Percentiles rank a stretch among this genome's conserved stretches.
These are phyloP conservation scores for Anas capensis DNA, from an alignment of 2,797 vertebrate species.

Conservation along the genomic window DNA sequence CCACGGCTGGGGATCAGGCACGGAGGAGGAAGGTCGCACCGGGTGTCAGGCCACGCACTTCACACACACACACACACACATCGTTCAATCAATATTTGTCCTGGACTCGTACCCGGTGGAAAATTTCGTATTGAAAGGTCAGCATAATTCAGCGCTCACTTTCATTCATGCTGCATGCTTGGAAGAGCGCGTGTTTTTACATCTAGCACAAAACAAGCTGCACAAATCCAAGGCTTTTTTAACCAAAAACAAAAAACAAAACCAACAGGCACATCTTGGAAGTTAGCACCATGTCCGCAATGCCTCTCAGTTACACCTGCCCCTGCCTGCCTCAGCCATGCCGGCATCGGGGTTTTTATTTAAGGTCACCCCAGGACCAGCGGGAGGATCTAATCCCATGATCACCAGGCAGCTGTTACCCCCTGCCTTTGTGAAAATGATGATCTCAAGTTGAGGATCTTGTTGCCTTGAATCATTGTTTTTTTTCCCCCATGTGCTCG, in stretches of 20 bases:
- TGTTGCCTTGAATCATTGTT: conserved; percentile 24
- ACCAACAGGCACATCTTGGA: neutral
- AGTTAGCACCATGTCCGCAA: neutral
- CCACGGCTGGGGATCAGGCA: conserved; percentile 27
- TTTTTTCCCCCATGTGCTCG: neutral
- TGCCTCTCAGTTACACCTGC: neutral
- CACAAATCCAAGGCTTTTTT: neutral
- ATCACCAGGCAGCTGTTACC: conserved; percentile 19
- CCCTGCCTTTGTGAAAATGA: neutral
- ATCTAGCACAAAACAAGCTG: neutral
- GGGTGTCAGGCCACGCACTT: conserved; percentile 38
- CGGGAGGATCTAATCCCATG: neutral
- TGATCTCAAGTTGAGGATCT: conserved; percentile 8
- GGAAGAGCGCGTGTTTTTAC: conserved; percentile 12
- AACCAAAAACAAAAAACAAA: neutral
- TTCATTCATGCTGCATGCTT: conserved; percentile 46
- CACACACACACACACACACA: neutral
- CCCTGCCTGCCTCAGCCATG: rapidly evolving
- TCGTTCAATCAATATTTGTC: conserved; percentile 68
- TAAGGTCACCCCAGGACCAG: conserved; percentile 16
- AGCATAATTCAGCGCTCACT: conserved; percentile 34
- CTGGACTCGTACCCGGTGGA: conserved; percentile 17
- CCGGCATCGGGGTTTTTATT: conserved; percentile 24
- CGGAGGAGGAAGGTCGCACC: conserved; percentile 24
- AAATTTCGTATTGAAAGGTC: conserved; percentile 48